Percentiles rank a stretch among this genome's conserved stretches.
These are phyloP conservation scores for Oncorhynchus kisutch DNA, from an alignment of 2,113 vertebrate genomes.

Conservation along the genomic window DNA sequence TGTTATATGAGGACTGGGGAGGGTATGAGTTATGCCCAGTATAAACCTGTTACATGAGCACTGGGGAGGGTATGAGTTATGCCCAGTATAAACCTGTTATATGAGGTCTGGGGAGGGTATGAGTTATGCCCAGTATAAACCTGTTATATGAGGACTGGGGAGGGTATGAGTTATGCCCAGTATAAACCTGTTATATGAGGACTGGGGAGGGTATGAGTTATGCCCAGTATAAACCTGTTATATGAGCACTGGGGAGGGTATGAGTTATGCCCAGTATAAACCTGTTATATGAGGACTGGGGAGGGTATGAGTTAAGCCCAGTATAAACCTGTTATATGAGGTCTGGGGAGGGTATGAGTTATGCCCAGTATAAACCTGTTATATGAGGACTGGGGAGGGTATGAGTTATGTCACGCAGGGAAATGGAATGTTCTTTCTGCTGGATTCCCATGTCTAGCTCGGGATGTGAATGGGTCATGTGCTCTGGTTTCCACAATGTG, in stretches of 20 bases:
- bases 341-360: too few species aligned
- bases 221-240: background rate
- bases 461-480: background rate
- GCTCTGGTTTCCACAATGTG: background rate
- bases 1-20: background rate
- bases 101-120: background rate
- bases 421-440: slow-evolving; percentile 5
- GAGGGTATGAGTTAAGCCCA: background rate
- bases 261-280: too few species aligned
- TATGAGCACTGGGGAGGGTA: too few species aligned
- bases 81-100: background rate
- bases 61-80: too few species aligned
- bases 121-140: too few species aligned
- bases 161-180: too few species aligned
- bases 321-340: background rate
- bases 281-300: background rate
- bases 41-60: background rate
- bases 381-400: background rate
- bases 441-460: background rate
- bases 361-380: background rate
- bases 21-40: too few species aligned
- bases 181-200: background rate
- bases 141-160: background rate
- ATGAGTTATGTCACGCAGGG: background rate
- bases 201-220: too few species aligned